Percentiles rank a stretch among this genome's conserved stretches.
phyloP scores from a whole-genome alignment of 2,113 vertebrate genomes.

The Psophia crepitans region DNA sequence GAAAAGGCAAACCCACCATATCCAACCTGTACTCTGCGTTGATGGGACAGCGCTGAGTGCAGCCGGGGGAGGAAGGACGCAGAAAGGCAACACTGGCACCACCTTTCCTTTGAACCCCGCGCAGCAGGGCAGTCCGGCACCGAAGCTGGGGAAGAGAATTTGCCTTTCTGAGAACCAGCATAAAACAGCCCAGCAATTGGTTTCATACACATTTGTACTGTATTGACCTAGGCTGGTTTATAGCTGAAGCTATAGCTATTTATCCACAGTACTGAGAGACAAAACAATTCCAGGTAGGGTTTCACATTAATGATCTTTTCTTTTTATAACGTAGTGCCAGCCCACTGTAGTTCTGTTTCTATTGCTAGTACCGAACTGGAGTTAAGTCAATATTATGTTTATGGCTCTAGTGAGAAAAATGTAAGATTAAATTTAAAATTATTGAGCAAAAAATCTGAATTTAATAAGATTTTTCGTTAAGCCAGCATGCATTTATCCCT shows the following conservation, averaged over 20 bases:
- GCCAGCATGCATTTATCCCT: background rate
- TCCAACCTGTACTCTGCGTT: rapidly evolving
- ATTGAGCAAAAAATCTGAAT: constrained; percentile 15
- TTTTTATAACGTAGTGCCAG: background rate
- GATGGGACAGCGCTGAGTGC: background rate
- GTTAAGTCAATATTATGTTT: background rate
- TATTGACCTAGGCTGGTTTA: background rate
- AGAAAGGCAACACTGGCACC: rapidly evolving
- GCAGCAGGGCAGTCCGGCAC: background rate
- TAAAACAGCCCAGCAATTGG: background rate
- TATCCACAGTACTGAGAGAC: background rate
- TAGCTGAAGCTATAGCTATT: background rate
- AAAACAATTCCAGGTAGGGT: background rate
- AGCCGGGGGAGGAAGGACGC: background rate
- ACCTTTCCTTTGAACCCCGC: background rate
- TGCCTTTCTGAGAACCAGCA: background rate
- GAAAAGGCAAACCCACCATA: background rate
- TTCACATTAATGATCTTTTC: background rate
- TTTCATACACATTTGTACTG: background rate
- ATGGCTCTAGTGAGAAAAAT: background rate
- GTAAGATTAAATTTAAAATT: constrained; percentile 1
- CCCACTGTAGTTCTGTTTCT: background rate
- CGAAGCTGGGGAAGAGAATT: background rate
- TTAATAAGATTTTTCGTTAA: background rate
- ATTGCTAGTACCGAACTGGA: background rate